These are phyloP conservation scores for Aleiodes alternator DNA, from an alignment of 2,888 invertebrate species.

Conservation along the genomic window DNA sequence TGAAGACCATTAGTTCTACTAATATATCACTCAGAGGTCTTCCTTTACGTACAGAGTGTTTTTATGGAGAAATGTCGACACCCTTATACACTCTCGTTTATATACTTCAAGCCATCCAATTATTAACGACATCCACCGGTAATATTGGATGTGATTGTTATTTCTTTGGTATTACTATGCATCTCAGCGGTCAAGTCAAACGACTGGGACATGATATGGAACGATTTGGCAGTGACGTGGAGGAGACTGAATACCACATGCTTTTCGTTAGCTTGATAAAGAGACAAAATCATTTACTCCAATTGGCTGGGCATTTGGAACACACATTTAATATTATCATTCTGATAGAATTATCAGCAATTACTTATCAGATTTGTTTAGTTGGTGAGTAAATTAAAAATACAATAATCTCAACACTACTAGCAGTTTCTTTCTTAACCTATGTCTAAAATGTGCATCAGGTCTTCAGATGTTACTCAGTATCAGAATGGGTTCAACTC, in stretches of 20 bases:
- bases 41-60: constrained; percentile 46
- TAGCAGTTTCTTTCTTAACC: background rate
- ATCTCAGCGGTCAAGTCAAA: constrained; percentile 48
- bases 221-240: constrained; percentile 6
- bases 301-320: constrained; percentile 48
- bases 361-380: constrained; percentile 49
- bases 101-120: constrained; percentile 43
- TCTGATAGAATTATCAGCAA: constrained; percentile 45
- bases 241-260: background rate
- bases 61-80: constrained; percentile 25
- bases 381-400: constrained; percentile 10
- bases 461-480: constrained; percentile 52
- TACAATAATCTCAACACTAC: no score
- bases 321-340: constrained; percentile 52
- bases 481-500: constrained; percentile 44
- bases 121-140: constrained; percentile 30
- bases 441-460: constrained; percentile 31
- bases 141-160: constrained; percentile 49
- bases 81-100: constrained; percentile 42
- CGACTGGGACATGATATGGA: constrained; percentile 38
- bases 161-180: constrained; percentile 48
- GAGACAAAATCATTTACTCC: constrained; percentile 44
- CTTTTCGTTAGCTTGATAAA: constrained; percentile 29
- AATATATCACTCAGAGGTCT: constrained; percentile 21
- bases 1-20: constrained; percentile 3